Conservation (phyloP, 2,888 invertebrate species). For the Euplagia quadripunctaria region DNA sequence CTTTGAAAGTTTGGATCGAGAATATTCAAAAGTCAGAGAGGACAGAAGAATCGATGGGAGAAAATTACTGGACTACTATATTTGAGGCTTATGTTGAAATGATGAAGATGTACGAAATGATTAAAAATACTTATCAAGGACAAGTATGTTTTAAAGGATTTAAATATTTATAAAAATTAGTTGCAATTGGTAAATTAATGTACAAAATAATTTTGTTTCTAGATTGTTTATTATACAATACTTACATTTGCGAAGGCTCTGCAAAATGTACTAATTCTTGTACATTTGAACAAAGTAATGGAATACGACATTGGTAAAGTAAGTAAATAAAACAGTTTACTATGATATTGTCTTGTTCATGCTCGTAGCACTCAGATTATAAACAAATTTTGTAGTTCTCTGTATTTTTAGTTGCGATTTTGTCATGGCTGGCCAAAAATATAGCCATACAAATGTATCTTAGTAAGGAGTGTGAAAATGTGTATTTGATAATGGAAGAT, state of each 20-base stretch:
- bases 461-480: too few relatives aligned
- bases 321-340: background rate
- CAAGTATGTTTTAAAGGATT: background rate
- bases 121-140: background rate
- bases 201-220: background rate
- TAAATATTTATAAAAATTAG: background rate
- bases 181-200: background rate
- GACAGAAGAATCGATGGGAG: background rate
- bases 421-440: too few relatives aligned
- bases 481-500: too few relatives aligned
- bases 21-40: background rate
- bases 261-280: background rate
- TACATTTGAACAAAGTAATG: background rate
- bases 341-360: too few relatives aligned
- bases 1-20: background rate
- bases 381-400: background rate
- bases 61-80: background rate
- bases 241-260: background rate
- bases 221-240: background rate
- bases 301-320: background rate
- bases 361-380: too few relatives aligned
- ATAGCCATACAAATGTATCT: too few relatives aligned
- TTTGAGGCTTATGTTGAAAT: background rate
- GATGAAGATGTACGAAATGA: background rate
- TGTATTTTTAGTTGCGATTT: too few relatives aligned